A percentile compares a stretch with the other conserved stretches of the same genome.
Evolutionary conservation across 1,140 invertebrate genomes (phyloP).

Genomic region (Meloidogyne chitwoodi): DNA sequence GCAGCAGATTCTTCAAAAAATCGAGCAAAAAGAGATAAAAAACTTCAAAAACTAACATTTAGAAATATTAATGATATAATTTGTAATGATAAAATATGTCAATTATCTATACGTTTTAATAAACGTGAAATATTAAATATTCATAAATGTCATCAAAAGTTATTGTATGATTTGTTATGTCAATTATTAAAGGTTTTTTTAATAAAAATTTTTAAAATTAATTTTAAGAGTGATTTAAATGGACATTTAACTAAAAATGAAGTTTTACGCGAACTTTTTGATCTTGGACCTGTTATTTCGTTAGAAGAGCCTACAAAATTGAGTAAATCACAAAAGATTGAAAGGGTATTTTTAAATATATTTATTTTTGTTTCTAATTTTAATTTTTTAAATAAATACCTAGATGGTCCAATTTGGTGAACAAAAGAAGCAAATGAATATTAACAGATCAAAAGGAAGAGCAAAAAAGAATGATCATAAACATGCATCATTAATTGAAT

Average conservation of each 20-base stretch:
- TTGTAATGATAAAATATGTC: conserved; percentile 27
- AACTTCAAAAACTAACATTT: conserved; percentile 42
- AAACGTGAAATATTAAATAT: conserved; percentile 31
- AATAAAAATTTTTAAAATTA: neutral
- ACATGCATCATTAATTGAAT: conserved; percentile 5
- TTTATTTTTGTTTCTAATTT: neutral
- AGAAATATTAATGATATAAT: conserved; percentile 43
- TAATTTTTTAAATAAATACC: neutral
- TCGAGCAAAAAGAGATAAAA: conserved; percentile 44
- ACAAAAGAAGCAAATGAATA: conserved; percentile 14
- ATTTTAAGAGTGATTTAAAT: conserved; percentile 37
- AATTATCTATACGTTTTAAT: conserved; percentile 36
- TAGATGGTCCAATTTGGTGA: conserved; percentile 10
- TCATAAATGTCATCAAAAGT: conserved; percentile 40
- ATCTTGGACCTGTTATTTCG: conserved; percentile 24
- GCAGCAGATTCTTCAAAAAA: conserved; percentile 43
- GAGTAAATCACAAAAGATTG: conserved; percentile 28
- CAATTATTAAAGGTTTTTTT: conserved; percentile 36
- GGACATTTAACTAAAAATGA: conserved; percentile 37
- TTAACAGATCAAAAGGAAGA: conserved; percentile 6
- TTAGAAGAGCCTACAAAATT: conserved; percentile 12
- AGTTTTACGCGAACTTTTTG: conserved; percentile 41
- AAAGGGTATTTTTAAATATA: conserved; percentile 21
- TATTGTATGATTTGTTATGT: conserved; percentile 40
- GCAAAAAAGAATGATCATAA: conserved; percentile 11